Percentiles rank a stretch among this genome's conserved stretches.
Evolutionary conservation across 2,888 invertebrate genomes (phyloP).

Genomic region (Chrysolina haemoptera): DNA sequence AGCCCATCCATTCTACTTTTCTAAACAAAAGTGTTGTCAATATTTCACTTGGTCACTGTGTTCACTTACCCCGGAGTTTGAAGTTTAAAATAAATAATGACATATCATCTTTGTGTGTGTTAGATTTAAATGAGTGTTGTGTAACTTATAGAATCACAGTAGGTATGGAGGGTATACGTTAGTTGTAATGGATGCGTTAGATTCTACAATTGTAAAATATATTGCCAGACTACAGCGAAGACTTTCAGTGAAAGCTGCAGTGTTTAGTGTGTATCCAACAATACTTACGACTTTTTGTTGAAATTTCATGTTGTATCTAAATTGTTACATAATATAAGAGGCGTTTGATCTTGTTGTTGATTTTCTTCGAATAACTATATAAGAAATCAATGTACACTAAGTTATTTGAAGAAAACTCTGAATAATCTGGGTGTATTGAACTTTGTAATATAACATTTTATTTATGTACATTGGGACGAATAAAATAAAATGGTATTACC

Average conservation of each 20-base stretch:
- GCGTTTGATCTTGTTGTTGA: constrained; percentile 49
- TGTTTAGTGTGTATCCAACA: constrained; percentile 50
- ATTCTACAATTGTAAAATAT: constrained; percentile 55
- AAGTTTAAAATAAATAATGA: constrained; percentile 27
- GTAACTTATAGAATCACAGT: constrained; percentile 44
- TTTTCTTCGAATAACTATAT: constrained; percentile 44
- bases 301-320: constrained; percentile 48
- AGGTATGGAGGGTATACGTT: constrained; percentile 46
- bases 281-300: constrained; percentile 48
- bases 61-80: constrained; percentile 41
- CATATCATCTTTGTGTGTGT: constrained; percentile 49
- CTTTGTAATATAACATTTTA: constrained; percentile 51
- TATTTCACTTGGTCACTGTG: constrained; percentile 39
- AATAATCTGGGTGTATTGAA: constrained; percentile 49
- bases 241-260: constrained; percentile 48
- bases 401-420: constrained; percentile 51
- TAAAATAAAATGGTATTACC: constrained; percentile 52
- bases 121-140: constrained; percentile 50
- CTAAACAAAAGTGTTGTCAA: constrained; percentile 40
- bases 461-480: constrained; percentile 50
- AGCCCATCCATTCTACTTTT: constrained; percentile 43
- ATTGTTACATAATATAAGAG: constrained; percentile 46
- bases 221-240: constrained; percentile 54
- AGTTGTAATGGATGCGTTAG: constrained; percentile 53
- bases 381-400: constrained; percentile 27